Base-by-base conservation (phyloP, 1,140 invertebrate species). In the Zeugodacus cucurbitae region DNA sequence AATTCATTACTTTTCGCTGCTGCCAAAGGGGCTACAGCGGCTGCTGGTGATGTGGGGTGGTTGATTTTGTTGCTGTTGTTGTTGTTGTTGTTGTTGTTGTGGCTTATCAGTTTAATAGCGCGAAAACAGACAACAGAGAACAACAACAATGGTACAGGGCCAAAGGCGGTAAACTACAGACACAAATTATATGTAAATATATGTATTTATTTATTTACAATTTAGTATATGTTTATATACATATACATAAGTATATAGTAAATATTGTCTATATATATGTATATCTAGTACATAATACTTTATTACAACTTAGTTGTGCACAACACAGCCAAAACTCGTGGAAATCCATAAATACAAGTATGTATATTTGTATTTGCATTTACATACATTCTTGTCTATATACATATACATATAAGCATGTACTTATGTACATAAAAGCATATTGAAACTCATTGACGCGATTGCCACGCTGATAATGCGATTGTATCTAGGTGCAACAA, bases 61-160 rank as follows among this genome's bases (percentile, higher is more conserved):
- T 26, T 48, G 41, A 82, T 22, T 48, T n/a, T 8, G n/a, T 41
- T 82, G 74, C 14, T 82, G 74, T 8, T 44, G 34, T 82, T n/a
- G n/a, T n/a, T 26, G 48, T 14, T 54, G 14, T 14, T 1, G 32
- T 17, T 44, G 74, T 34, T 82, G 37, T 2, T 26, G n/a, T 8
- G 10, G 22, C 74, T 82, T 82, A 82, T 82, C 74, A 48, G 74
- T 48, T 48, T 5, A 82, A 48, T n/a, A 82, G 41, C 74, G n/a
- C 8, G 44, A 82, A 82, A 82, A 32, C 41, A 82, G 74, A 82
- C 74, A n/a, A 74, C 64, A 32, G 70, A 74, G 34, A 82, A 48
- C 37, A 82, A 29, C 22, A 82, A 48, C 37, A 82, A 29, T 10
- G 48, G 22, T 26, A 48, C 37, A 48, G 74, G 41, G 74, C 41